These are phyloP conservation scores for Nycticebus coucang DNA, from an alignment of 2,113 vertebrate species.

Conservation along the genomic window DNA sequence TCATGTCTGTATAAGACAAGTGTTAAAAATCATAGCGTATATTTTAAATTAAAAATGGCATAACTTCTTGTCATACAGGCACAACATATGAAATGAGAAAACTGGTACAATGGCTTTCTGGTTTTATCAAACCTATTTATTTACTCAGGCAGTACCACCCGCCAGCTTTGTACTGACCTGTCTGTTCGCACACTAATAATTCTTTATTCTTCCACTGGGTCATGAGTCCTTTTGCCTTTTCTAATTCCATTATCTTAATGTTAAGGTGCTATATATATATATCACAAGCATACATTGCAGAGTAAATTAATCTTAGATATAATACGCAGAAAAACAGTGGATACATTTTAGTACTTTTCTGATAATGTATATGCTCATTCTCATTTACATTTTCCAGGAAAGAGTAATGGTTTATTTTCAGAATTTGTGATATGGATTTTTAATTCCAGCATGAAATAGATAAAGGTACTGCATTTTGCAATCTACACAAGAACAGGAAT, in stretches of 20 bases:
- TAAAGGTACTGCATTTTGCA: slow-evolving; percentile 67
- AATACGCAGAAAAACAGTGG: not conserved
- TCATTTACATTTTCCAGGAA: slow-evolving; percentile 53
- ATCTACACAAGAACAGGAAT: slow-evolving; percentile 36
- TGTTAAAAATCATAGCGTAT: not conserved
- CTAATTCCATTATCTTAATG: not conserved
- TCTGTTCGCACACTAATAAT: not conserved
- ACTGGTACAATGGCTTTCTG: not conserved
- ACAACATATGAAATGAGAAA: not conserved
- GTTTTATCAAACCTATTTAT: not conserved
- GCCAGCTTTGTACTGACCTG: not conserved
- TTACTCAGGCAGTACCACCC: not conserved
- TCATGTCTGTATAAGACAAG: not conserved
- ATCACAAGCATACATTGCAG: not conserved
- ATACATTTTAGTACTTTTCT: slow-evolving; percentile 43
- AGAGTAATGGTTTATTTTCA: slow-evolving; percentile 56
- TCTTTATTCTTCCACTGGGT: not conserved
- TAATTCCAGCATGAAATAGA: slow-evolving; percentile 65
- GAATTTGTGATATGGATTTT: slow-evolving; percentile 68
- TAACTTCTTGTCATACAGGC: not conserved
- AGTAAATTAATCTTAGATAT: slow-evolving; percentile 45
- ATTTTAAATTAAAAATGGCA: slow-evolving; percentile 1
- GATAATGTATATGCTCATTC: slow-evolving; percentile 2
- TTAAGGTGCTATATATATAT: not conserved
- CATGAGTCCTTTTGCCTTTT: not conserved